Conservation (phyloP, 2,797 vertebrate species). For the Melanotaenia nigrans region DNA sequence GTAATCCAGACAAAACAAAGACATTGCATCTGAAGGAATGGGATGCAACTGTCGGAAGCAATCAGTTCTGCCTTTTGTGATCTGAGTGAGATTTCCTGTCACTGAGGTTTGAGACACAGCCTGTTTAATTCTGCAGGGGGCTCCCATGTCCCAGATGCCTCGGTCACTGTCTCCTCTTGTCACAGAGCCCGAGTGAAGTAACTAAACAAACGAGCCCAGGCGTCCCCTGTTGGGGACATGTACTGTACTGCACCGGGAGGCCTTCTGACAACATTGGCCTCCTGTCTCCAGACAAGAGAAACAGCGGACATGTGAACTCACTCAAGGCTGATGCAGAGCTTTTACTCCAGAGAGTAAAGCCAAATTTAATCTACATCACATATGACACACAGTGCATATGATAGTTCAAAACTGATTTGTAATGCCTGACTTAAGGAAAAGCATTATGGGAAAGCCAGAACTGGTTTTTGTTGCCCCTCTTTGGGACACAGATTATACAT, state of each 20-base stretch:
- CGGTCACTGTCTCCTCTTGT: constrained; percentile 71
- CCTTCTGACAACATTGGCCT: constrained; percentile 49
- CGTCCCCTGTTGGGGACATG: constrained; percentile 44
- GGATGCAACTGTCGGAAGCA: constrained; percentile 76
- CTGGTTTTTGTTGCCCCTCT: constrained; percentile 18
- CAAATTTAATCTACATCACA: constrained; percentile 71
- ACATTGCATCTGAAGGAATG: constrained; percentile 66
- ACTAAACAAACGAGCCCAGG: constrained; percentile 54
- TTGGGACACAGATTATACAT: constrained; percentile 19
- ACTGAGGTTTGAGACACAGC: constrained; percentile 61
- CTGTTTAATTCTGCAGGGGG: constrained; percentile 78
- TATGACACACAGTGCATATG: constrained; percentile 58
- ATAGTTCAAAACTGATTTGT: constrained; percentile 70
- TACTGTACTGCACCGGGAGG: constrained; percentile 45
- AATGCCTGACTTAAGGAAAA: constrained; percentile 59
- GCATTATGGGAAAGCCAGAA: constrained; percentile 17
- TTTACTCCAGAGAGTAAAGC: constrained; percentile 62
- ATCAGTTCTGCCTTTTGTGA: constrained; percentile 77
- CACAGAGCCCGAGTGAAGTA: constrained; percentile 55
- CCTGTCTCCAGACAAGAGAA: constrained; percentile 32
- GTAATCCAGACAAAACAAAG: constrained; percentile 77
- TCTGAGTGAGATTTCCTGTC: constrained; percentile 81
- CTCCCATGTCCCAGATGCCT: constrained; percentile 60
- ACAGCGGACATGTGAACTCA: constrained; percentile 55
- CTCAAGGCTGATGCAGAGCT: constrained; percentile 54